Evolutionary conservation across 2,888 invertebrate species (phyloP).

Genomic region (Caenorhabditis wallacei): DNA sequence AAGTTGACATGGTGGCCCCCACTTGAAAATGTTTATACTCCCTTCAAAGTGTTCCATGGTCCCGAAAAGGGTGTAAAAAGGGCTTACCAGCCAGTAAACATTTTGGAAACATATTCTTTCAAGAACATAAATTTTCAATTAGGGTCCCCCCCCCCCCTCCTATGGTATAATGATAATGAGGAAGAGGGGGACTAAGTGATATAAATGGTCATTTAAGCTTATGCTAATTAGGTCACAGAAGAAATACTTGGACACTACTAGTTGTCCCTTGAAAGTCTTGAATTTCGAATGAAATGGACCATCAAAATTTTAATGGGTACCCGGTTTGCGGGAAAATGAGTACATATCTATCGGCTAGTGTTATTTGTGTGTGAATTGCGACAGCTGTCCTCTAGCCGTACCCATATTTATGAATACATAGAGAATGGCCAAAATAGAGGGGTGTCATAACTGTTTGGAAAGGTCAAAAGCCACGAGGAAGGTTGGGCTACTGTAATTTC

Average conservation of each 20-base stretch:
- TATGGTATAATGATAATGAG: neutral
- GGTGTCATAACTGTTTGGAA: neutral
- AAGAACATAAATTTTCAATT: constrained; percentile 53
- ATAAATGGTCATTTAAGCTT: neutral
- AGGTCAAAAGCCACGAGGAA: neutral
- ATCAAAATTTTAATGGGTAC: constrained; percentile 36
- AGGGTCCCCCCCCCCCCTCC: neutral
- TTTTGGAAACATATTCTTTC: constrained; percentile 14
- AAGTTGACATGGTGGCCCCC: constrained; percentile 6
- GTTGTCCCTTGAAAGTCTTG: too few relatives aligned
- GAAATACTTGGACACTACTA: too few relatives aligned
- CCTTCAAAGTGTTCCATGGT: constrained; percentile 20
- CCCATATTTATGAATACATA: constrained; percentile 37
- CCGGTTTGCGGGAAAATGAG: neutral
- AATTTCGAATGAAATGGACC: constrained; percentile 11
- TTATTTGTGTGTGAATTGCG: constrained; percentile 43
- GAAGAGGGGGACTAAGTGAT: neutral
- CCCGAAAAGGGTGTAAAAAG: constrained; percentile 31
- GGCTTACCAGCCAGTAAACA: constrained; percentile 20
- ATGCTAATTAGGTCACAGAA: too few relatives aligned
- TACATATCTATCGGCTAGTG: neutral
- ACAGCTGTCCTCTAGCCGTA: constrained; percentile 37
- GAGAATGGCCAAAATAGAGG: neutral
- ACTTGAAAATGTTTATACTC: constrained; percentile 15
- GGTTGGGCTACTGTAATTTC: too few relatives aligned